phyloP scores from a whole-genome alignment of 2,113 vertebrate species.

The Myodes glareolus region DNA sequence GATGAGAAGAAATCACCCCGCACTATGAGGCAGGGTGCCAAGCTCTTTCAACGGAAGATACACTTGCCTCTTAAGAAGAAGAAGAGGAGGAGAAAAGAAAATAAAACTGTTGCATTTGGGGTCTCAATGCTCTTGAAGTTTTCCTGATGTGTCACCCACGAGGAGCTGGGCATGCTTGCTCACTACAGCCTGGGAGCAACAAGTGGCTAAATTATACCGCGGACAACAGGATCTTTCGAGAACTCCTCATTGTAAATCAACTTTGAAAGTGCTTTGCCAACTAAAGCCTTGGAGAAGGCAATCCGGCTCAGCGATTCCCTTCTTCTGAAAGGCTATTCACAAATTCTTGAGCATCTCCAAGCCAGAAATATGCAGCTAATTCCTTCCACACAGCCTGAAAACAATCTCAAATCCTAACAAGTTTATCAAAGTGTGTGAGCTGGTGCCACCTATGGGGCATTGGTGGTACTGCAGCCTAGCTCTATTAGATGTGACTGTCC shows the following conservation, averaged over 20 bases:
- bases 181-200: neutral
- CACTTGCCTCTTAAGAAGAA: neutral
- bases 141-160: neutral
- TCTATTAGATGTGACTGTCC: neutral
- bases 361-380: neutral
- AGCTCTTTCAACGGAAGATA: neutral
- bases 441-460: neutral
- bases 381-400: neutral
- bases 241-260: neutral
- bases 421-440: neutral
- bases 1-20: neutral
- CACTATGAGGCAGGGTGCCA: neutral
- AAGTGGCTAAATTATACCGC: neutral
- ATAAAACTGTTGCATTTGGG: neutral
- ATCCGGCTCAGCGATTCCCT: neutral
- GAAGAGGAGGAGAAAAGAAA: neutral
- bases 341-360: neutral
- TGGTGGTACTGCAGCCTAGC: neutral
- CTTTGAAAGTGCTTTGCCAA: neutral
- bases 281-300: neutral
- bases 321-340: neutral
- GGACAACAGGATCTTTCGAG: neutral
- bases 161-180: neutral
- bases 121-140: neutral
- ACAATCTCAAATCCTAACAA: neutral